A percentile compares a stretch with the other conserved stretches of the same genome.
Conservation (phyloP, 2,888 invertebrate species). For the Ichneumoninae sp. region DNA sequence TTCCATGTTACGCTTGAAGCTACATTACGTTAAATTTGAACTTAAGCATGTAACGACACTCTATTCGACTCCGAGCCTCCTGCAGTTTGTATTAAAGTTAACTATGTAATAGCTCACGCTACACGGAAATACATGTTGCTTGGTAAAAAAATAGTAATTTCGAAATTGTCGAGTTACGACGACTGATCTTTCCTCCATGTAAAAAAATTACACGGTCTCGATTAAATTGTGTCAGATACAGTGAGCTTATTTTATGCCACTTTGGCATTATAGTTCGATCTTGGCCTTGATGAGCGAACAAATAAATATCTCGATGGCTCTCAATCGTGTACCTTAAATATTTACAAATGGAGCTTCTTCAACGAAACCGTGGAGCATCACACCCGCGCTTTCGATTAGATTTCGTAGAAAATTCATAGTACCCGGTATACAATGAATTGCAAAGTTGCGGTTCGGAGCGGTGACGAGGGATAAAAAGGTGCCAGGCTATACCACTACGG, state of each 20-base stretch:
- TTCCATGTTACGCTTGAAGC: no score
- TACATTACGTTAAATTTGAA: no score
- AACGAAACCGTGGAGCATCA: background rate
- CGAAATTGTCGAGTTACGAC: background rate
- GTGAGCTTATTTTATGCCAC: background rate
- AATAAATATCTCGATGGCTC: slow-evolving; percentile 25
- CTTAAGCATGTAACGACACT: background rate
- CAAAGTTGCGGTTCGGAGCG: background rate
- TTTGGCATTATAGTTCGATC: background rate
- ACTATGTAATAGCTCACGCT: background rate
- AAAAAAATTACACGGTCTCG: background rate
- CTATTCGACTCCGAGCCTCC: background rate
- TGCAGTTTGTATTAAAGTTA: background rate
- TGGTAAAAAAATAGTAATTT: background rate
- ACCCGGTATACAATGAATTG: slow-evolving; percentile 11
- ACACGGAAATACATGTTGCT: background rate
- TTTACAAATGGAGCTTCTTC: slow-evolving; percentile 25
- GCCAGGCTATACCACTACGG: slow-evolving; percentile 27
- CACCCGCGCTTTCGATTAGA: slow-evolving; percentile 11
- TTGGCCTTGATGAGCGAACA: slow-evolving; percentile 1
- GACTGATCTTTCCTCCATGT: background rate
- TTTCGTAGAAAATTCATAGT: slow-evolving; percentile 40
- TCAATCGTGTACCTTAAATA: slow-evolving; percentile 19
- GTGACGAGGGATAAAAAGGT: slow-evolving; percentile 47
- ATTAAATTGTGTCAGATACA: background rate